These are phyloP conservation scores for Tipula confusa DNA, from an alignment of 2,888 invertebrate genomes.

Conservation along the genomic window DNA sequence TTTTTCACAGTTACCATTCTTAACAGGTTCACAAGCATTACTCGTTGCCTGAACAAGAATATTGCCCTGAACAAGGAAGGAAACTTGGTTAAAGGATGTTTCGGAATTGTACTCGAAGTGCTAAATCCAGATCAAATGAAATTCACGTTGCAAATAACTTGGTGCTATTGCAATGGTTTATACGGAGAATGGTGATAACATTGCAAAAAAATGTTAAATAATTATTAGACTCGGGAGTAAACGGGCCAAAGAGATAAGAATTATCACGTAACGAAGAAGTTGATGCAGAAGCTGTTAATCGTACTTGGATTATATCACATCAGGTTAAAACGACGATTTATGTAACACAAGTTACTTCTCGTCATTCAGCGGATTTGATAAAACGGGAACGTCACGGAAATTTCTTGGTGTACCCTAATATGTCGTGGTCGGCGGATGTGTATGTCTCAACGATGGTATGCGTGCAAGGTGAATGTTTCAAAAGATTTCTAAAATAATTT, in stretches of 20 bases:
- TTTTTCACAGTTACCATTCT: too few relatives aligned
- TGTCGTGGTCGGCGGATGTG: slow-evolving; percentile 86
- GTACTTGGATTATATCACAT: slow-evolving; percentile 89
- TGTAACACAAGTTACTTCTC: slow-evolving; percentile 96
- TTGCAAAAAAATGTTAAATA: slow-evolving; percentile 86
- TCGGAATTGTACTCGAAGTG: too few relatives aligned
- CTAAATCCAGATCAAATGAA: too few relatives aligned
- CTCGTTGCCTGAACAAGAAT: too few relatives aligned
- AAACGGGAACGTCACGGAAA: slow-evolving; percentile 62
- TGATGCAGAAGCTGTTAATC: slow-evolving; percentile 91
- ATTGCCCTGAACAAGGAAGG: too few relatives aligned
- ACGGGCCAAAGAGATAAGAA: slow-evolving; percentile 92
- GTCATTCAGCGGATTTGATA: slow-evolving; percentile 78
- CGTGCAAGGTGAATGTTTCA: too few relatives aligned
- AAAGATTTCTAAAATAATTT: too few relatives aligned
- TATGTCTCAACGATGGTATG: slow-evolving; percentile 89
- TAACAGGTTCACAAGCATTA: too few relatives aligned
- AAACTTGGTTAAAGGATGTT: too few relatives aligned
- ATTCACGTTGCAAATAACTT: slow-evolving; percentile 71
- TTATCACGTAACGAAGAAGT: slow-evolving; percentile 93
- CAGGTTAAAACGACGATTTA: slow-evolving; percentile 91
- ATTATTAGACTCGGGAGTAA: slow-evolving; percentile 79
- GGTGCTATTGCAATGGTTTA: slow-evolving; percentile 89
- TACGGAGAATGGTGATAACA: slow-evolving; percentile 94
- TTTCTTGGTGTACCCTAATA: slow-evolving; percentile 89